Conservation (phyloP, 1,140 invertebrate species). For the Drosophila ananassae region DNA sequence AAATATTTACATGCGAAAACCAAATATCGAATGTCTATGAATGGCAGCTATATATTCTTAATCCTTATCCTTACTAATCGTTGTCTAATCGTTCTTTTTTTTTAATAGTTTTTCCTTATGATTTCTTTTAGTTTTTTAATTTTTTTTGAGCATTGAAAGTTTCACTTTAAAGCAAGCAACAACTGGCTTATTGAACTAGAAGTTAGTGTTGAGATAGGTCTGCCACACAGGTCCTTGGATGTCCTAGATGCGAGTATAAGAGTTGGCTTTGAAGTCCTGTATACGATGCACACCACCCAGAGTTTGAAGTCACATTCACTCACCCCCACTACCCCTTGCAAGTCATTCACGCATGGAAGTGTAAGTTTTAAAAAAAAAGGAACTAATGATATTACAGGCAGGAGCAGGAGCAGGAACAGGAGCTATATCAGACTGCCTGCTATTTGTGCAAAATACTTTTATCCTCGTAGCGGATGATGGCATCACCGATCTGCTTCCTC, state of each 20-base stretch:
- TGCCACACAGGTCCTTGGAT: conserved; percentile 15
- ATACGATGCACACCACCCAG: conserved; percentile 17
- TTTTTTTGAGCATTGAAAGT: conserved; percentile 75
- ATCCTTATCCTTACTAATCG: conserved; percentile 9
- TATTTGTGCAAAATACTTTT: conserved; percentile 80
- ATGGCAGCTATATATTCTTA: conserved; percentile 6
- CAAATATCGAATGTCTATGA: conserved; percentile 40
- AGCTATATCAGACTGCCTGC: neutral
- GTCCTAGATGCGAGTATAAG: conserved; percentile 30
- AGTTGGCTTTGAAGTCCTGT: conserved; percentile 20
- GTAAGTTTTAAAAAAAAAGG: conserved; percentile 52
- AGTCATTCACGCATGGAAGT: conserved; percentile 31
- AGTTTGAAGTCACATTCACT: conserved; percentile 5
- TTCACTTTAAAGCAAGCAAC: conserved; percentile 71
- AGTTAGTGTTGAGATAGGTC: conserved; percentile 29
- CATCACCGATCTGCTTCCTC: conserved; percentile 83
- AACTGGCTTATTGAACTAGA: conserved; percentile 29
- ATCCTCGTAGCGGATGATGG: conserved; percentile 81
- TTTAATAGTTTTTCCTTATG: conserved; percentile 16
- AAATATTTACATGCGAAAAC: conserved; percentile 45
- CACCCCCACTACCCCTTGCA: conserved; percentile 10
- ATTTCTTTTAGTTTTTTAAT: neutral
- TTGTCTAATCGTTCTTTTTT: neutral
- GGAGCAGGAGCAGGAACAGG: conserved; percentile 34
- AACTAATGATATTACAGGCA: conserved; percentile 69